phyloP scores from a whole-genome alignment of 2,113 vertebrate genomes.

The Chrysemys picta region DNA sequence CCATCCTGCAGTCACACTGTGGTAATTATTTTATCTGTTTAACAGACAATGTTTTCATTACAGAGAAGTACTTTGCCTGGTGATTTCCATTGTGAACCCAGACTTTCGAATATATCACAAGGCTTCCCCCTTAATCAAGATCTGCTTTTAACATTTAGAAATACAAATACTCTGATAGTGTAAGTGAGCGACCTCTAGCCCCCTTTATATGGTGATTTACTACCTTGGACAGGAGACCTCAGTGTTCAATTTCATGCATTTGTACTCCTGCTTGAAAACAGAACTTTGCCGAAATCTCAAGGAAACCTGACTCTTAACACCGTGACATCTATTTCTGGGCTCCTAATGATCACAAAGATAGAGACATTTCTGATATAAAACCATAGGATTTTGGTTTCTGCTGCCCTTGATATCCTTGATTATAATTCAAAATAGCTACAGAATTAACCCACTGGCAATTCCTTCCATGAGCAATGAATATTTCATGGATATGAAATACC shows the following conservation, averaged over 20 bases:
- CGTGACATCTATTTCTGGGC: background rate
- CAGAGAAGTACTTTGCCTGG: background rate
- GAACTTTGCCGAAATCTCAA: slow-evolving; percentile 24
- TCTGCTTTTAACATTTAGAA: slow-evolving; percentile 50
- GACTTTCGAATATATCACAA: background rate
- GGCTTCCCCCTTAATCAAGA: slow-evolving; percentile 60
- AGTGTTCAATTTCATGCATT: slow-evolving; percentile 51
- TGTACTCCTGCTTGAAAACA: slow-evolving; percentile 42
- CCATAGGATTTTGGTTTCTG: slow-evolving; percentile 44
- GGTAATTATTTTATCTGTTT: background rate
- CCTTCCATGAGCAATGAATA: slow-evolving; percentile 16
- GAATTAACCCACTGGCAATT: background rate
- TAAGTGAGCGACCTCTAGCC: slow-evolving; percentile 43
- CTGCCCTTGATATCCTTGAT: slow-evolving; percentile 49
- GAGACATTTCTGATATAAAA: slow-evolving; percentile 52
- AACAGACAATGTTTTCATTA: background rate
- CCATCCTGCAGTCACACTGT: background rate
- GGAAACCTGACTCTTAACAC: slow-evolving; percentile 46
- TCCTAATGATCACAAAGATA: slow-evolving; percentile 27
- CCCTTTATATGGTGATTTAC: slow-evolving; percentile 60
- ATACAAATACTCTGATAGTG: slow-evolving; percentile 38
- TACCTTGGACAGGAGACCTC: slow-evolving; percentile 35
- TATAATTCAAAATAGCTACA: slow-evolving; percentile 39
- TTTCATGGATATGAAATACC: background rate
- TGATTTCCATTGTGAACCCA: slow-evolving; percentile 33